Conservation (phyloP, 2,888 invertebrate genomes). For the Sarcophaga subvicina region DNA sequence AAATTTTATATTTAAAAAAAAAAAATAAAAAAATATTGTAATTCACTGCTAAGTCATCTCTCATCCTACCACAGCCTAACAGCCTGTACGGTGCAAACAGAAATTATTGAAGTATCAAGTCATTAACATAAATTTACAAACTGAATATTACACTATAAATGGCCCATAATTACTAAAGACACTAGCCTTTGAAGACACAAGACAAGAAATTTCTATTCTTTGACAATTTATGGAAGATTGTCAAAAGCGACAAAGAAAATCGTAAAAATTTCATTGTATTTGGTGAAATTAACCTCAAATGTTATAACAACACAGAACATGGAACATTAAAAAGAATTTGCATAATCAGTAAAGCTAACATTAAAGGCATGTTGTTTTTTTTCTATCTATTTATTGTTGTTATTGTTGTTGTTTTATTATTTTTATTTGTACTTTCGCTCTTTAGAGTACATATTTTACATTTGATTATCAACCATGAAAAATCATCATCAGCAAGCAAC, state of each 20-base stretch:
- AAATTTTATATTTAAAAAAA: too few species aligned
- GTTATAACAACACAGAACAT: neutral
- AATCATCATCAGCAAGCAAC: slow-evolving; percentile 3
- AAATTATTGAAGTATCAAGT: slow-evolving; percentile 5
- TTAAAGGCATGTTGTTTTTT: neutral
- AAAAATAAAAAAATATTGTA: too few species aligned
- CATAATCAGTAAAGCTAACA: slow-evolving; percentile 36
- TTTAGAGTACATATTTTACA: slow-evolving; percentile 28
- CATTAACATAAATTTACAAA: slow-evolving; percentile 37
- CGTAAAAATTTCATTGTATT: slow-evolving; percentile 12
- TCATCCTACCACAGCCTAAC: neutral
- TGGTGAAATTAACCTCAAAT: slow-evolving; percentile 38
- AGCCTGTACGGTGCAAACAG: neutral
- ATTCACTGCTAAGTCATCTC: neutral
- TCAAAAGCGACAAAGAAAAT: neutral
- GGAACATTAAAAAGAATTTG: slow-evolving; percentile 27
- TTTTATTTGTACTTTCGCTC: neutral
- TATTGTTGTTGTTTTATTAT: too few species aligned
- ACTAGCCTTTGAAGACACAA: neutral
- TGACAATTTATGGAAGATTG: slow-evolving; percentile 1
- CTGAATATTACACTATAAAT: neutral
- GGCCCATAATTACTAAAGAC: slow-evolving; percentile 2
- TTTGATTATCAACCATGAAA: slow-evolving; percentile 36
- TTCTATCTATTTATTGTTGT: too few species aligned
- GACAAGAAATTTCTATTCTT: neutral